Percentiles rank a stretch among this genome's conserved stretches.
Conservation (phyloP, 2,797 vertebrate species). For the Lagocephalus sceleratus region DNA sequence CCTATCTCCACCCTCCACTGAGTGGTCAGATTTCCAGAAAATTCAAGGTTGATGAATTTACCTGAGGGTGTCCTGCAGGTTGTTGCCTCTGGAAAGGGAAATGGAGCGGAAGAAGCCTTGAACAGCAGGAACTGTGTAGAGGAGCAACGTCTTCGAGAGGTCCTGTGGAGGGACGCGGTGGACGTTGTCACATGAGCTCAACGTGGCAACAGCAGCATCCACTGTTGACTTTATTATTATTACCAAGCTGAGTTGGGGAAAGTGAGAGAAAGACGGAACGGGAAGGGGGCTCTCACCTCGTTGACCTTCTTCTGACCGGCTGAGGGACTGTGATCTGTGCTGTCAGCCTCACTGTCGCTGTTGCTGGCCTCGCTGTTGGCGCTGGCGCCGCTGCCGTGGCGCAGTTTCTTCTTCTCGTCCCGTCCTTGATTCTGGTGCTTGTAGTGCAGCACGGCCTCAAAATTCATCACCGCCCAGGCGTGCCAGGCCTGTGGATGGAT, state of each 20-base stretch:
- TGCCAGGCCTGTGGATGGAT: conserved; percentile 88
- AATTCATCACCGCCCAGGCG: conserved; percentile 99
- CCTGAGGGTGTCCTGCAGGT: conserved; percentile 97
- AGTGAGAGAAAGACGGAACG: too few relatives aligned
- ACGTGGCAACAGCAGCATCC: too few relatives aligned
- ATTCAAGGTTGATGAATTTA: conserved; percentile 43
- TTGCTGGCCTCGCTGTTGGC: conserved; percentile 92
- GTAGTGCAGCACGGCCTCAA: conserved; percentile 96
- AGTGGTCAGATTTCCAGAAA: not conserved
- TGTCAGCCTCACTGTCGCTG: conserved; percentile 93
- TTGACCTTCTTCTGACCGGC: conserved; percentile 92
- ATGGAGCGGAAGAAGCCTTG: conserved; percentile 98
- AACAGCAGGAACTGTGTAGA: conserved; percentile 98
- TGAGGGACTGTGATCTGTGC: conserved; percentile 90
- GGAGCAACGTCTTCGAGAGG: conserved; percentile 90
- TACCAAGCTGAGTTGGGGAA: too few relatives aligned
- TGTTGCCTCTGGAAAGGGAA: conserved; percentile 95
- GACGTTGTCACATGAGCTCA: not conserved
- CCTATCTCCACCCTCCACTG: conserved; percentile 25
- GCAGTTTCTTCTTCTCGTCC: conserved; percentile 93
- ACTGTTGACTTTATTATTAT: too few relatives aligned
- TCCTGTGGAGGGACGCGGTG: conserved; percentile 74
- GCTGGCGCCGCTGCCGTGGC: conserved; percentile 86
- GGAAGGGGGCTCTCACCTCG: conserved; percentile 76
- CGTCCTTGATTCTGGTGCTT: conserved; percentile 94